A percentile compares a stretch with the other conserved stretches of the same genome.
Conservation (phyloP, 2,113 vertebrate genomes). For the Chascanopsetta lugubris region DNA sequence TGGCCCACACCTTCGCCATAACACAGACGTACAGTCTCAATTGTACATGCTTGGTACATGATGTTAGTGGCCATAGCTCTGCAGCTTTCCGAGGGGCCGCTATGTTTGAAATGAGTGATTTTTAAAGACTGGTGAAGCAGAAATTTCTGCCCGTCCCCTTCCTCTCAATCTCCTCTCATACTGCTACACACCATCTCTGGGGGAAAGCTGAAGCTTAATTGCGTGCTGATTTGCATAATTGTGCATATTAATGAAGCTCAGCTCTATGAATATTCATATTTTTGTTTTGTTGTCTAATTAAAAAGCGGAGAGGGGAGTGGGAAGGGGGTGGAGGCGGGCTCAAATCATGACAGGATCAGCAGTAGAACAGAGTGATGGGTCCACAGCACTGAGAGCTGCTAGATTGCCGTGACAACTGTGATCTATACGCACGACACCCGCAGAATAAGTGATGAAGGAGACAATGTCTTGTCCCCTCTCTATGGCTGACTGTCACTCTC, state of each 20-base stretch:
- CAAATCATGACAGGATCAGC: conserved; percentile 79
- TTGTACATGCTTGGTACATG: conserved; percentile 34
- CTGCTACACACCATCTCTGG: conserved; percentile 75
- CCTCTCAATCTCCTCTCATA: conserved; percentile 61
- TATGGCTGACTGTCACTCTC: conserved; percentile 67
- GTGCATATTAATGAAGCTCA: conserved; percentile 91
- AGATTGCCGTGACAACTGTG: conserved; percentile 78
- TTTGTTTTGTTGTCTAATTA: conserved; percentile 95
- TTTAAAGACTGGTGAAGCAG: conserved; percentile 75
- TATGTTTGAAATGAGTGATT: conserved; percentile 57
- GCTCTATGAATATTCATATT: conserved; percentile 93
- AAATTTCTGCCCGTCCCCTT: conserved; percentile 73
- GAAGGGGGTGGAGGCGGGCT: conserved; percentile 41
- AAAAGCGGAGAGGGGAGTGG: conserved; percentile 76
- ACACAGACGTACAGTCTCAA: conserved; percentile 38
- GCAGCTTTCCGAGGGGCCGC: conserved; percentile 49
- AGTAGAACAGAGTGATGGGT: conserved; percentile 78
- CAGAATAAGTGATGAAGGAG: conserved; percentile 72
- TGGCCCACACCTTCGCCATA: conserved; percentile 47
- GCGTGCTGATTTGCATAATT: conserved; percentile 92
- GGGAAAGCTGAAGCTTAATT: conserved; percentile 88
- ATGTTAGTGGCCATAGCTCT: conserved; percentile 35
- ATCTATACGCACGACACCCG: conserved; percentile 68
- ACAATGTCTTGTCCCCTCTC: conserved; percentile 59
- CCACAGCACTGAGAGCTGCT: conserved; percentile 69